Base-by-base conservation (phyloP, 2,888 invertebrate species). In the Conops quadrifasciatus region DNA sequence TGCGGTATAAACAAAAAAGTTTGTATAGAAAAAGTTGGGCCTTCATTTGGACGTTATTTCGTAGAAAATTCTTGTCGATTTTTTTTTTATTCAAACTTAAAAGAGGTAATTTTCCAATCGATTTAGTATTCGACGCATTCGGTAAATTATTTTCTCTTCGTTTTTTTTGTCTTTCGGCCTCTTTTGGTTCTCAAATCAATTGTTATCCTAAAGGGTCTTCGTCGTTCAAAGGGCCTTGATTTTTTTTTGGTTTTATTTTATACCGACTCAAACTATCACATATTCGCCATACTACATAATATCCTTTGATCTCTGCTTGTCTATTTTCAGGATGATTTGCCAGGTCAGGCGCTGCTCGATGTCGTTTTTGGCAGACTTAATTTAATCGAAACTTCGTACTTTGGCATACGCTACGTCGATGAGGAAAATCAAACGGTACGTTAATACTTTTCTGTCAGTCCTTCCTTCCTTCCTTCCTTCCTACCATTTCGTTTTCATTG, bases 301-400 rank as follows among this genome's bases (percentile, higher is more conserved):
- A 71, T 75, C 19, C 7, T 36, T 36, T 36, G 36, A 36, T 36
- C 36, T 60, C 66, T 62, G 19, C 56, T 77, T 79, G 75, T 81
- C 75, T 80, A 80, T 80, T 90, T 91, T 71, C 91, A 97, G 96
- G 94, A 94, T 87, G 94, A 94, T 84, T 93, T 92, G 83, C 90
- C 91, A 49, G 98, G 97, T 21, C 96, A 97, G 86, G 93, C 93
- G 77, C 87, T 98, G 77, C 87, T 97, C 83, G 97, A 97, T 85
- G 93, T 95, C 77, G 96, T 97, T 66, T 97, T 95, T 87, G 91
- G 93, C 78, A 95, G 97, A 85, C 89, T 98, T 79, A 97, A 97
- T 87, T 90, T 98, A 72, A 88, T 97, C 84, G 97, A 98, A 88
- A 97, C 97, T 67, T 95, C 96, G 75, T 98, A 97, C 87, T 98